Base-by-base conservation (phyloP, 2,888 invertebrate genomes). In the Sphaerophoria rueppellii region DNA sequence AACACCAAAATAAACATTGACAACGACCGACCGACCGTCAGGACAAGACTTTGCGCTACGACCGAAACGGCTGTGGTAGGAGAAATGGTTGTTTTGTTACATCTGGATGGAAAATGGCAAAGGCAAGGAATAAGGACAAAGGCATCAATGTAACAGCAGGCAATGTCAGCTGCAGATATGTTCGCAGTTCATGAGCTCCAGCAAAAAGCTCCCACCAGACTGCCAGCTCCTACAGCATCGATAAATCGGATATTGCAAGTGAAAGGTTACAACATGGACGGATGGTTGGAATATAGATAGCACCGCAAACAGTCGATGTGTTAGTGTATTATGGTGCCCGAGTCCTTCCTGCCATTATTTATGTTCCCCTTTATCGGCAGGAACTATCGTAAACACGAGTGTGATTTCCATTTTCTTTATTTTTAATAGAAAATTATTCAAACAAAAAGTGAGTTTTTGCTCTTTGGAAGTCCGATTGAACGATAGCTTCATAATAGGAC, bases 61-160 rank as follows among this genome's bases (percentile, higher is more conserved):
- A 24, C 24, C 24, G 24, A 24, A 1, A 24, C 24, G 24, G 24
- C 24, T 24, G 24, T 24, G 24, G 24, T 43, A 40, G 7, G 6
- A 43, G 81, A 69, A 79, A 83, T 75, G 67, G 72, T 75, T 72
- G 72, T 75, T 83, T 75, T 72, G 72, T 75, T 83, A 75, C 77
- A 83, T 55, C 57, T 61, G 65, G 50, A 55, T 58, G 80, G 60
- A 24, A 24, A 24, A 24, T 69, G 71, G 67, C 79, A 60, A 61
- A 71, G 67, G 52, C 79, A 35, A 76, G 50, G 71, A 24, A 24
- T 24, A 24, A 43, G 6, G 40, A 63, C 60, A 71, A 37, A 61
- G 14, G 57, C 80, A 70, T 81, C 85, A 85, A 60, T 77, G 81
- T 81, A 81, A 81, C 85, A 85, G 85, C 85, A 85, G 85, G 85